Base-by-base conservation (phyloP, 2,797 vertebrate genomes). In the Semaprochilodus insignis region DNA sequence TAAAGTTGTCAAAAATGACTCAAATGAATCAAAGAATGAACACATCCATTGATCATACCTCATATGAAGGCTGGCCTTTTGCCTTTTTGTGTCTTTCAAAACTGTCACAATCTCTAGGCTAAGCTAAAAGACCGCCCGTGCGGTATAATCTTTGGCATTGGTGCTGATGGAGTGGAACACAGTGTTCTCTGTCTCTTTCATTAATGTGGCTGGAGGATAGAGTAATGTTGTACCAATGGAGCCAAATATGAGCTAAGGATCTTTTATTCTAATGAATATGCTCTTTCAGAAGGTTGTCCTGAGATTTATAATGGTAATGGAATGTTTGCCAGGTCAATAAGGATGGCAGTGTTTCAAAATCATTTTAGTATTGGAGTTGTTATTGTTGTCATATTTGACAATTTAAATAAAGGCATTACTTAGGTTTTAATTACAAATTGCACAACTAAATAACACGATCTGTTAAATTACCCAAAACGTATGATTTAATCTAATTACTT, bases 181-280 rank as follows among this genome's bases (percentile, higher is more conserved):
- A 66, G 57, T 69, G 69, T 59, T 23, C 54, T 85, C 27, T 36
- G 62, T 57, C 55, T 11, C 70, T 36, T 85, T 84, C 72, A 78
- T 11, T 83, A 83, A 55, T 81, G 11, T 79, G 67, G 25, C 40
- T 71, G 63, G 63, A 34, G 72, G 54, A 40, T 57, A 80, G 23
- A 71, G 54, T 59, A 52, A n/a, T 57, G 51, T 59, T 57, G 51
- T 54, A 67, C 19, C 1, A n/a, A 11, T 67, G 34, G 73, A 51
- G 48, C 36, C 71, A 74, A 78, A 74, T 54, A 40, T 79, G 54
- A 80, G 66, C 82, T 82, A 48, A 77, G 55, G 52, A 36, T 78
- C 72, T 77, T 25, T 82, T 78, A 44, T 55, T 55, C 16, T 55
- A 51, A 23, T 74, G 62, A 44, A 81, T 52, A 14, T 63, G 21